Percentiles rank a stretch among this genome's conserved stretches.
Conservation (phyloP, 1,140 invertebrate genomes). For the Sycophila sp. region DNA sequence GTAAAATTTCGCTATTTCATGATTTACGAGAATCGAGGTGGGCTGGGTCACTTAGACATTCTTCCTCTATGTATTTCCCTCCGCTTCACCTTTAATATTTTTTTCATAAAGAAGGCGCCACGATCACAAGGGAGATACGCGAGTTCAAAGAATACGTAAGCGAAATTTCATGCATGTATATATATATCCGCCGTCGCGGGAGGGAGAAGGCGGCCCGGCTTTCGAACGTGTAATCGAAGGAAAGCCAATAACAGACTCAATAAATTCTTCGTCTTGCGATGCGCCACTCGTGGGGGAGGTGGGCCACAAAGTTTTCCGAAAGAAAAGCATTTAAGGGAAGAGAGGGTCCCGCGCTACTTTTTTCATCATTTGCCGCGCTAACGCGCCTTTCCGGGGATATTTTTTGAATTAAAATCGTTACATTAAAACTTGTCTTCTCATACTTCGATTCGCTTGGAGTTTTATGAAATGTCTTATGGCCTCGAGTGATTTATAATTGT, state of each 20-base stretch:
- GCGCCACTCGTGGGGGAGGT: constrained; percentile 13
- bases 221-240: constrained; percentile 39
- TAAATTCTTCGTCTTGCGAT: constrained; percentile 35
- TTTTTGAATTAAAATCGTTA: constrained; percentile 10
- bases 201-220: constrained; percentile 19
- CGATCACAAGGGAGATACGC: not conserved
- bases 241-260: constrained; percentile 41
- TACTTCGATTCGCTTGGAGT: no score
- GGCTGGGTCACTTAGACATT: not conserved
- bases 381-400: not conserved
- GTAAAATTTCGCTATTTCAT: constrained; percentile 18
- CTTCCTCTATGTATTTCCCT: not conserved
- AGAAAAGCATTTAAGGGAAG: constrained; percentile 25
- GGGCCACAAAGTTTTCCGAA: constrained; percentile 10
- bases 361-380: not conserved
- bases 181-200: no score
- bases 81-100: not conserved
- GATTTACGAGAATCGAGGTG: constrained; percentile 27
- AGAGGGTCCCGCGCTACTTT: not conserved
- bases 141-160: constrained; percentile 39
- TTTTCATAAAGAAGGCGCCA: constrained; percentile 10
- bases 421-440: no score
- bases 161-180: constrained; percentile 32
- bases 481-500: no score
- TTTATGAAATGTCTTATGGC: no score